Evolutionary conservation across 2,113 vertebrate genomes (phyloP).

Genomic region (Nothobranchius kuhntae): DNA sequence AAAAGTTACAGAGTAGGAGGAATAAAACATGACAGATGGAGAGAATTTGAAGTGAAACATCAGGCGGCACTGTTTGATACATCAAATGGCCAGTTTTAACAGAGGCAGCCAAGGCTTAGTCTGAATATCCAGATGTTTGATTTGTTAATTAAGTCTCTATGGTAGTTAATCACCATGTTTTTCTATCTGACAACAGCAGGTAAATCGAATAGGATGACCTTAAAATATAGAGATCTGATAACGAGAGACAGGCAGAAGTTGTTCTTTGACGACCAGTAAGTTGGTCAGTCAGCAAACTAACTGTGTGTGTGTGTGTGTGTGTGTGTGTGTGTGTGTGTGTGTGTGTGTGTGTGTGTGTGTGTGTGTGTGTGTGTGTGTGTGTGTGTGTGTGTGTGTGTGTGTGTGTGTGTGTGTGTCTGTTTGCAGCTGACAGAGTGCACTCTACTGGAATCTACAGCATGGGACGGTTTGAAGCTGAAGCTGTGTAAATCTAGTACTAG

Average conservation of each 20-base stretch:
- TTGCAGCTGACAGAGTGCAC: background rate
- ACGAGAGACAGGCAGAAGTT: slow-evolving; percentile 25
- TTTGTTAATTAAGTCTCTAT: slow-evolving; percentile 80
- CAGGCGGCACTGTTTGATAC: slow-evolving; percentile 59
- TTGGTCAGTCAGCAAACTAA: slow-evolving; percentile 20
- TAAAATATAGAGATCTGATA: slow-evolving; percentile 31
- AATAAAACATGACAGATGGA: slow-evolving; percentile 61
- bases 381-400: background rate
- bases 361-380: background rate
- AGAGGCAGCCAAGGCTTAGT: slow-evolving; percentile 48
- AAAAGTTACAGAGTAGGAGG: slow-evolving; percentile 22
- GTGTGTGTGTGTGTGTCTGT: background rate
- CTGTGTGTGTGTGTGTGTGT: background rate
- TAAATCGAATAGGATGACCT: slow-evolving; percentile 50
- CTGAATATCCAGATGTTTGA: slow-evolving; percentile 79
- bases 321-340: background rate
- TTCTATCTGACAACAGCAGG: slow-evolving; percentile 63
- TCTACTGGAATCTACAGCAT: too few species aligned
- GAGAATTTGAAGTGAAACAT: slow-evolving; percentile 48
- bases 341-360: background rate
- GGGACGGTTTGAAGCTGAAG: background rate
- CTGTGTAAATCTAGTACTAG: slow-evolving; percentile 20
- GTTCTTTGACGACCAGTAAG: slow-evolving; percentile 21
- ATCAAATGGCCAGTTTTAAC: slow-evolving; percentile 62
- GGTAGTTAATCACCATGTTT: slow-evolving; percentile 63